A percentile compares a stretch with the other conserved stretches of the same genome.
These are phyloP conservation scores for Hormaphis cornu DNA, from an alignment of 1,140 invertebrate species.

Conservation along the genomic window DNA sequence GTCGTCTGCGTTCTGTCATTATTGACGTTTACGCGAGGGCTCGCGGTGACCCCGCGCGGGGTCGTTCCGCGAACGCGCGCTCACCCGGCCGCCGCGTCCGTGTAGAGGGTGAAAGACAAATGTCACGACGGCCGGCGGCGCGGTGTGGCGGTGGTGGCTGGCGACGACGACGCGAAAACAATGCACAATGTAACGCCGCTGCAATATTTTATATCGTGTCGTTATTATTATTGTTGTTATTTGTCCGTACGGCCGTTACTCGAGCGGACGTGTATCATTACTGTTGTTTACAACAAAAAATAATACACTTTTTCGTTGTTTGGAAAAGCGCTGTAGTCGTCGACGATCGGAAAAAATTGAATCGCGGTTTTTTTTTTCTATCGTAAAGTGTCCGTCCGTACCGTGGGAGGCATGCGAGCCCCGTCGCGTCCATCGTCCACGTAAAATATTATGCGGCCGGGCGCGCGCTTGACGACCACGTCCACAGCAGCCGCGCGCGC, in stretches of 20 bases:
- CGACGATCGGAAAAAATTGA: too few relatives aligned
- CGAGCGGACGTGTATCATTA: too few relatives aligned
- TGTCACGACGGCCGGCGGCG: not conserved
- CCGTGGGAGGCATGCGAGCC: too few relatives aligned
- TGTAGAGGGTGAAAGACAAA: not conserved
- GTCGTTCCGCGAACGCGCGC: not conserved
- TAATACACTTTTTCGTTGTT: too few relatives aligned
- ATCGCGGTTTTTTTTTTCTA: too few relatives aligned
- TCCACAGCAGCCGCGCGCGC: not conserved
- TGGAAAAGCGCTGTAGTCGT: too few relatives aligned
- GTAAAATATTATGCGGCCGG: too few relatives aligned
- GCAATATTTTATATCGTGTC: not conserved
- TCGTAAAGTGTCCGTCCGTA: too few relatives aligned
- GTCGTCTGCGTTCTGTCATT: slow-evolving; percentile 28
- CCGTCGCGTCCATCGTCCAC: too few relatives aligned
- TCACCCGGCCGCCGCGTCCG: too few relatives aligned
- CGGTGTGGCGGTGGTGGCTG: not conserved
- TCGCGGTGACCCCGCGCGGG: slow-evolving; percentile 4
- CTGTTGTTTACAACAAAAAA: too few relatives aligned
- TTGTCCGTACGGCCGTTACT: not conserved
- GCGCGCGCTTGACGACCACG: not conserved
- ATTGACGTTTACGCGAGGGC: slow-evolving; percentile 24
- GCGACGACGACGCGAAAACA: slow-evolving; percentile 13
- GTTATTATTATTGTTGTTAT: not conserved
- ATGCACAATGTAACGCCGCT: not conserved